Evolutionary conservation across 64 coral and sea anemone species (phyloP).

Genomic region (Anthopleura sola): DNA sequence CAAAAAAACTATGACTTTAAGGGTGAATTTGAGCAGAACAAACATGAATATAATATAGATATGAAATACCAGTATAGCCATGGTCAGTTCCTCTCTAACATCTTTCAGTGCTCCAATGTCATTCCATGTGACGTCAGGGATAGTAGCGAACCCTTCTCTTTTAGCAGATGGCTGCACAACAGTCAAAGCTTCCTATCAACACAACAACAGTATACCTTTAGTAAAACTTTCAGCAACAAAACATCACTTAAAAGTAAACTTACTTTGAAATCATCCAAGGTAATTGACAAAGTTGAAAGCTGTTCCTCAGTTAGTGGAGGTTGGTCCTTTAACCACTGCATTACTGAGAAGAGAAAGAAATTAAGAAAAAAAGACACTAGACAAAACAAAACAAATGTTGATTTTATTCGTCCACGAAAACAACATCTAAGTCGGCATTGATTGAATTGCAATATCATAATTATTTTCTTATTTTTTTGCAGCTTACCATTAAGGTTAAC

Average conservation of each 20-base stretch:
- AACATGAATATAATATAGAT: too few species aligned
- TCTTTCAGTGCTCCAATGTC: slow-evolving; percentile 89
- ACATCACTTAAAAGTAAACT: too few species aligned
- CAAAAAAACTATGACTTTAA: too few species aligned
- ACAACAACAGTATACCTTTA: background rate
- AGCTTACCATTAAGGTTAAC: background rate
- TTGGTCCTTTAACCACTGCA: slow-evolving; percentile 70
- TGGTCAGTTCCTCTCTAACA: slow-evolving; percentile 80
- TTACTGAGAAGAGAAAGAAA: slow-evolving; percentile 32
- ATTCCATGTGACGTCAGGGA: slow-evolving; percentile 93
- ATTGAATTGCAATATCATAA: background rate
- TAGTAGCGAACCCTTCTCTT: slow-evolving; percentile 93
- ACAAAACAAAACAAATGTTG: background rate
- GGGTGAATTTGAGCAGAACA: too few species aligned
- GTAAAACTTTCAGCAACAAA: too few species aligned
- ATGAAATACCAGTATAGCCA: slow-evolving; percentile 87
- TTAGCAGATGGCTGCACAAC: slow-evolving; percentile 92
- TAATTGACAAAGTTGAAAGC: slow-evolving; percentile 60
- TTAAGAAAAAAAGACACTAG: background rate
- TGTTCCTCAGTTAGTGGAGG: slow-evolving; percentile 65
- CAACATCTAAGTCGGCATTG: too few species aligned
- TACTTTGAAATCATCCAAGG: background rate
- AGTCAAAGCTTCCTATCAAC: slow-evolving; percentile 54
- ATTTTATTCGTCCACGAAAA: too few species aligned
- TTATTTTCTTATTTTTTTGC: too few species aligned